phyloP scores from a whole-genome alignment of 2,888 invertebrate genomes.

The Dryococelus australis region DNA sequence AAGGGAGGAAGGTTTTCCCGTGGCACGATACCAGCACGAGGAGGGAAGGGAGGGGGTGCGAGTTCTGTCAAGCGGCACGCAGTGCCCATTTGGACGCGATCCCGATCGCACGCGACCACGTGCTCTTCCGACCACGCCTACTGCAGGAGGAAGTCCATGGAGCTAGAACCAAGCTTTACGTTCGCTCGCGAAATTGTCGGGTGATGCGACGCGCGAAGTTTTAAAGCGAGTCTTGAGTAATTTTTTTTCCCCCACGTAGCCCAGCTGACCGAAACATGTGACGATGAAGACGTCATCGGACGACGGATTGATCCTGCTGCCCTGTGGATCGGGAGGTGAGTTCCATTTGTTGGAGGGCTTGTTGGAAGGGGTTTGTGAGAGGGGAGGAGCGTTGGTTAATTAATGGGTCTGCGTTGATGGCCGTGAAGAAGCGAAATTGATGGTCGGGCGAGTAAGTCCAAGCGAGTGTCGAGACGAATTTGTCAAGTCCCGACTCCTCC shows the following conservation, averaged over 20 bases:
- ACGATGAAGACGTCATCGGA: background rate
- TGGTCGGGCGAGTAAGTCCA: too few relatives aligned
- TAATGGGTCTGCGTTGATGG: slow-evolving; percentile 13
- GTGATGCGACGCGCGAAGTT: too few relatives aligned
- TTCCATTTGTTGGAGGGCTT: slow-evolving; percentile 24
- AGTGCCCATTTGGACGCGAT: background rate
- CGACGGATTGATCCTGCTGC: background rate
- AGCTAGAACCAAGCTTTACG: too few relatives aligned
- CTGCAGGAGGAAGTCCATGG: too few relatives aligned
- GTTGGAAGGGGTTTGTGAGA: background rate
- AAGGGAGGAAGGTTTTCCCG: background rate
- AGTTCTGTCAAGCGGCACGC: background rate
- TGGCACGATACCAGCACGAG: background rate
- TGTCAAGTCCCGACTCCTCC: background rate
- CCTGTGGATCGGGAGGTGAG: slow-evolving; percentile 31
- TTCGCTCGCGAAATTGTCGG: too few relatives aligned
- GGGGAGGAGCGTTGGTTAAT: slow-evolving; percentile 20
- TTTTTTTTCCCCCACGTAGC: too few relatives aligned
- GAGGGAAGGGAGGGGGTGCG: background rate
- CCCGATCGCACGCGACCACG: background rate
- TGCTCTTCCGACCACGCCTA: background rate
- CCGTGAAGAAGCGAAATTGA: background rate
- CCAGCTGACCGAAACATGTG: background rate
- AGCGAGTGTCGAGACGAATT: background rate
- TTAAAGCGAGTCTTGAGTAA: too few relatives aligned